A percentile compares a stretch with the other conserved stretches of the same genome.
phyloP scores from a whole-genome alignment of 2,113 vertebrate genomes.

The Marmota flaviventris region DNA sequence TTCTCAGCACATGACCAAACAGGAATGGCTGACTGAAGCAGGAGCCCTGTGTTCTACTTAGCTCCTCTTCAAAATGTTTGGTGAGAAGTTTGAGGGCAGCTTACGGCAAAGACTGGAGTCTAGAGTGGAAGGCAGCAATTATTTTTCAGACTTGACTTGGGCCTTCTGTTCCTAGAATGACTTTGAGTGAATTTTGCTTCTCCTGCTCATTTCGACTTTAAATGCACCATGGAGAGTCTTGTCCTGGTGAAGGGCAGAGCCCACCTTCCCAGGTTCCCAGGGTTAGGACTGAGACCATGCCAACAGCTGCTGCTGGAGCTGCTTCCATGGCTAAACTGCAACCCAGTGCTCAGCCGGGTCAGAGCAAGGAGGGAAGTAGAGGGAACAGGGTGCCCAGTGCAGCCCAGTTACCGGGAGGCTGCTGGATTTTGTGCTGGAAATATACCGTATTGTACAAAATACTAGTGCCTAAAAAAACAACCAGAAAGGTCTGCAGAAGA shows the following conservation, averaged over 20 bases:
- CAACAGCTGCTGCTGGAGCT: background rate
- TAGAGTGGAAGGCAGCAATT: background rate
- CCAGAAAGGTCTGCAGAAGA: rapidly evolving
- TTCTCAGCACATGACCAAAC: background rate
- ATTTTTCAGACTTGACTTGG: background rate
- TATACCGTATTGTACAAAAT: background rate
- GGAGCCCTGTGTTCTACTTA: background rate
- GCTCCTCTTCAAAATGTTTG: background rate
- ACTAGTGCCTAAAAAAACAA: background rate
- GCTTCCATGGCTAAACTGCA: background rate
- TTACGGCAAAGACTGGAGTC: background rate
- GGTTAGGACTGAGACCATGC: background rate
- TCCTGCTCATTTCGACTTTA: background rate
- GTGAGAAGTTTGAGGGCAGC: background rate
- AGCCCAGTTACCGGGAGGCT: background rate
- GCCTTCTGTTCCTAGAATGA: background rate
- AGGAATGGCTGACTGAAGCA: background rate
- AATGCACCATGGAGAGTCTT: background rate
- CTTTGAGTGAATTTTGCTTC: background rate
- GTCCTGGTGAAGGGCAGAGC: background rate
- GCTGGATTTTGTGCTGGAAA: background rate
- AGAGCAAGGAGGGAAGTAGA: too few species aligned
- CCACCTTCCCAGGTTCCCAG: background rate
- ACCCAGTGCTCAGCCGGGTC: background rate
- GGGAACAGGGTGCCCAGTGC: background rate